Evolutionary conservation across 2,888 invertebrate genomes (phyloP).

Genomic region (Ochropleura leucogaster): DNA sequence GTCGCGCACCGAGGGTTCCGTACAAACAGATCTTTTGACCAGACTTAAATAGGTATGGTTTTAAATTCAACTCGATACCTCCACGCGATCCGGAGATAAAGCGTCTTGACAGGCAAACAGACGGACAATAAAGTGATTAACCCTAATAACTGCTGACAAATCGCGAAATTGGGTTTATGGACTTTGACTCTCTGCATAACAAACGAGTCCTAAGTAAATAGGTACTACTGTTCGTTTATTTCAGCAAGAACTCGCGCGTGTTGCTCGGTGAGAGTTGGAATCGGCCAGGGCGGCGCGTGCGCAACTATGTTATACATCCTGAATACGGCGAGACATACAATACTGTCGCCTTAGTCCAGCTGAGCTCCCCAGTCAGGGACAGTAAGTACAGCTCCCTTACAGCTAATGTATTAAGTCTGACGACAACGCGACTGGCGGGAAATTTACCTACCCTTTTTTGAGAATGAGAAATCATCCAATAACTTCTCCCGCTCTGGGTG

Average conservation of each 20-base stretch:
- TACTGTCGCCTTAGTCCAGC: conserved; percentile 82
- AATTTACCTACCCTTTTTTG: too few species aligned
- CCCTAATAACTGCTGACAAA: too few species aligned
- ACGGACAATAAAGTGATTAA: too few species aligned
- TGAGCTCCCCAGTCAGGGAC: conserved; percentile 71
- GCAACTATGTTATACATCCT: conserved; percentile 81
- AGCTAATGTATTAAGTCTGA: background rate
- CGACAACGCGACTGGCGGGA: background rate
- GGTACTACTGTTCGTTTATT: background rate
- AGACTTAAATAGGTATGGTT: too few species aligned
- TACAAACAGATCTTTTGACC: too few species aligned
- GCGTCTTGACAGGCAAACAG: too few species aligned
- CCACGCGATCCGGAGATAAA: too few species aligned
- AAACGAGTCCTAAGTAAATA: background rate
- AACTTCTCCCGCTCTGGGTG: too few species aligned
- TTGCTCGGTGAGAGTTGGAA: conserved; percentile 78
- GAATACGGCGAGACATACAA: conserved; percentile 80
- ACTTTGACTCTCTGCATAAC: background rate
- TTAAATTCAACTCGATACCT: too few species aligned
- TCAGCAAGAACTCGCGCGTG: conserved; percentile 72
- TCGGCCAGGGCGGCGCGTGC: conserved; percentile 72
- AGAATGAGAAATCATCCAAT: too few species aligned
- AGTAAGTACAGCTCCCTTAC: conserved; percentile 62
- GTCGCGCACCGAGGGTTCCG: too few species aligned
- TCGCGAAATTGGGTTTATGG: background rate